phyloP scores from a whole-genome alignment of 1,140 invertebrate genomes.

The Triops cancriformis region DNA sequence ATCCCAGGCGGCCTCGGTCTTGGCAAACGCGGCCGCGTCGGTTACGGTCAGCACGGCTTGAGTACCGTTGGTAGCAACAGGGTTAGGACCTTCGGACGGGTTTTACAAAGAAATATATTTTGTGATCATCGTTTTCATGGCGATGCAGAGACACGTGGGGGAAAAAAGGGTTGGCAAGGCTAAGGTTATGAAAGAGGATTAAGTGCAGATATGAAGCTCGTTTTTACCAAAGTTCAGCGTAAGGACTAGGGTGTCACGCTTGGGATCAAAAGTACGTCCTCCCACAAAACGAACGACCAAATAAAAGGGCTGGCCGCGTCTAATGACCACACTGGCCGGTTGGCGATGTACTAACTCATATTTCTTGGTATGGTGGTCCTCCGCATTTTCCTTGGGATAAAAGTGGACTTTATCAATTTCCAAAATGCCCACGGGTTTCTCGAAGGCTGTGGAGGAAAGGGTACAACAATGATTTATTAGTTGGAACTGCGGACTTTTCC shows the following conservation, averaged over 20 bases:
- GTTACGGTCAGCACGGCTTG: conserved; percentile 34
- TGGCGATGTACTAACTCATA: conserved; percentile 38
- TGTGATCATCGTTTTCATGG: neutral
- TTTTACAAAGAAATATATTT: neutral
- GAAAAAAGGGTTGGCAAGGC: neutral
- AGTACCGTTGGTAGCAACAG: conserved; percentile 35
- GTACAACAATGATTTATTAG: conserved; percentile 7
- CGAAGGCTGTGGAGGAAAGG: neutral
- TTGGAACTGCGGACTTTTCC: neutral
- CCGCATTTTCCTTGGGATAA: conserved; percentile 37
- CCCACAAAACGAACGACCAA: conserved; percentile 47
- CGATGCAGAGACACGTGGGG: neutral
- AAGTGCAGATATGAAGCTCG: conserved; percentile 28
- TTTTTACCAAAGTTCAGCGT: conserved; percentile 50
- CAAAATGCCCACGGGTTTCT: conserved; percentile 25
- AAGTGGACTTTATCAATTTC: conserved; percentile 37
- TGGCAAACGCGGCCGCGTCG: conserved; percentile 31
- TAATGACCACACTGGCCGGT: conserved; percentile 45
- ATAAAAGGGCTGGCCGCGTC: conserved; percentile 56
- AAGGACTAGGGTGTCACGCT: conserved; percentile 48
- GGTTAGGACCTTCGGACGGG: conserved; percentile 35
- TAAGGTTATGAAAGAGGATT: neutral
- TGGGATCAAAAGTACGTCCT: conserved; percentile 44
- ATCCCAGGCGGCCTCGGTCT: conserved; percentile 34
- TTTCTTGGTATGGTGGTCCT: conserved; percentile 39